These are phyloP conservation scores for Sipha maydis DNA, from an alignment of 2,888 invertebrate species.

Conservation along the genomic window DNA sequence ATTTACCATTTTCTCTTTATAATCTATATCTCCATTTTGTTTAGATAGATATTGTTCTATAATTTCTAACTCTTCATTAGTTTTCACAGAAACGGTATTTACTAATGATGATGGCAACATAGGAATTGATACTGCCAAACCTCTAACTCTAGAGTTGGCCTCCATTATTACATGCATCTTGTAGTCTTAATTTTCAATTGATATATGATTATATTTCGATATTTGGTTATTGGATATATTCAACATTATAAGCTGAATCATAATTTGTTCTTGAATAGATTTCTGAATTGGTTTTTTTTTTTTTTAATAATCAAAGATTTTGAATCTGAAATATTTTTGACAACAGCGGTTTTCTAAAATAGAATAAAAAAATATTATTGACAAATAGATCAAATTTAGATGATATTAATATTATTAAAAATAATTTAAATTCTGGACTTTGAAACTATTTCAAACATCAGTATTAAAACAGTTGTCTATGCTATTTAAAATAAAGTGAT, in stretches of 20 bases:
- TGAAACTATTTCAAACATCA: not conserved
- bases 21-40: not conserved
- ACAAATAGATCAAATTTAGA: not conserved
- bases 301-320: not conserved
- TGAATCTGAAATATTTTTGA: not conserved
- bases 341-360: constrained; percentile 7
- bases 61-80: not conserved
- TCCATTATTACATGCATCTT: constrained; percentile 27
- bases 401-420: too few species aligned
- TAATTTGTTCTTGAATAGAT: not conserved
- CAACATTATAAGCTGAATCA: constrained; percentile 1
- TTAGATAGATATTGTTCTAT: too few species aligned
- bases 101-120: not conserved
- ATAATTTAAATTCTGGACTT: not conserved
- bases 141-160: not conserved
- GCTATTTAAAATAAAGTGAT: not conserved
- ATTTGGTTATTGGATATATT: too few species aligned
- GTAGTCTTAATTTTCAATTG: too few species aligned
- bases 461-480: too few species aligned
- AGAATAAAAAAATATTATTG: not conserved
- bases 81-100: not conserved
- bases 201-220: too few species aligned
- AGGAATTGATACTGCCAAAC: too few species aligned
- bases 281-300: not conserved
- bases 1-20: constrained; percentile 3